Evolutionary conservation across 2,888 invertebrate genomes (phyloP).

Genomic region (Oconnorella tubifera): DNA sequence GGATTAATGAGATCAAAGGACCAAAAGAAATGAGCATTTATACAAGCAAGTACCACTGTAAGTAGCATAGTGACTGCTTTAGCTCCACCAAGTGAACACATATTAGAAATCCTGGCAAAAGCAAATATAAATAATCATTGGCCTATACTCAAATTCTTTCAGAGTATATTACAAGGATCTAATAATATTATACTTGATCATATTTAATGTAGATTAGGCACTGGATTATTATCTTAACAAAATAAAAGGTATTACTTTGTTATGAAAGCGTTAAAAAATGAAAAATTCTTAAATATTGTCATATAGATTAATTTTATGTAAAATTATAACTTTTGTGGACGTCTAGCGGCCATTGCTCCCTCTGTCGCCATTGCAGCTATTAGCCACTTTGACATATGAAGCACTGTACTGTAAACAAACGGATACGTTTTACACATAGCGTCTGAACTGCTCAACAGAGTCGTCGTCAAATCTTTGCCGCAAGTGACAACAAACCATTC

Average conservation of each 20-base stretch:
- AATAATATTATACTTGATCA: no score
- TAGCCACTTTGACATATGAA: conserved; percentile 48
- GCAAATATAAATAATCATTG: no score
- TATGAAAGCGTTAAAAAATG: no score
- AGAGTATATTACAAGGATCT: no score
- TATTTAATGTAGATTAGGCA: no score
- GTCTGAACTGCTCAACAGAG: conserved; percentile 43
- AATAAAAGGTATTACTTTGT: no score
- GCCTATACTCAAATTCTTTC: no score
- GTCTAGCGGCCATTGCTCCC: conserved; percentile 41
- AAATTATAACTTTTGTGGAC: conserved; percentile 37
- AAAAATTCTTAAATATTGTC: no score
- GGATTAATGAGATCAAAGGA: conserved; percentile 43
- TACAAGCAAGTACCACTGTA: conserved; percentile 47
- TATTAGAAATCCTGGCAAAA: no score
- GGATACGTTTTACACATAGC: conserved; percentile 50
- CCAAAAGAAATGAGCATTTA: conserved; percentile 54
- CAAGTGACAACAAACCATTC: conserved; percentile 40
- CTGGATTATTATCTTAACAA: no score
- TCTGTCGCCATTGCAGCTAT: conserved; percentile 46
- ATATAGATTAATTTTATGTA: no score
- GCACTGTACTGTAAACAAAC: conserved; percentile 44
- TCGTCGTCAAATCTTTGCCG: conserved; percentile 24
- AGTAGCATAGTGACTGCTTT: conserved; percentile 46
- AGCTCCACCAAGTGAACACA: conserved; percentile 45